A percentile compares a stretch with the other conserved stretches of the same genome.
Evolutionary conservation across 2,113 vertebrate species (phyloP).

Genomic region (Ochotona curzoniae): DNA sequence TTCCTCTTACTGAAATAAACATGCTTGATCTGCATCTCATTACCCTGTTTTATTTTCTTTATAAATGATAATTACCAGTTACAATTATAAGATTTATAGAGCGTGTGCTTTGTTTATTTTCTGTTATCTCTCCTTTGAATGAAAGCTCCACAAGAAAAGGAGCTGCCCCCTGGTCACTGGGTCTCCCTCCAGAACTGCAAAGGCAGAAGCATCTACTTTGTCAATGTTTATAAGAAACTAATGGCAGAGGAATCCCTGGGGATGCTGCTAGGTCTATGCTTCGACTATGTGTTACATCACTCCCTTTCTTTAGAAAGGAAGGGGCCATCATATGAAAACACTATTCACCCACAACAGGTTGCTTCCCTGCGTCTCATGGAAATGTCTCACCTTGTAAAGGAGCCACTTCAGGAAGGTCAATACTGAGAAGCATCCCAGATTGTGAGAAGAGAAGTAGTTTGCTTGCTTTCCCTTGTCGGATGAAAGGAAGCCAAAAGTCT

Average conservation of each 20-base stretch:
- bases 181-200: background rate
- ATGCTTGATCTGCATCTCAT: background rate
- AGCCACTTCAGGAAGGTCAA: background rate
- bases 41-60: background rate
- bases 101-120: slow-evolving; percentile 9
- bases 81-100: background rate
- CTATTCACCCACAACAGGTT: background rate
- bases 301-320: background rate
- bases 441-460: slow-evolving; percentile 10
- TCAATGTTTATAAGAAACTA: background rate
- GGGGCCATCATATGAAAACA: background rate
- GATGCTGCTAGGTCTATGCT: background rate
- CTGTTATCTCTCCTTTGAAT: background rate
- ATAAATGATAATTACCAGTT: background rate
- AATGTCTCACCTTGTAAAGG: background rate
- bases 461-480: slow-evolving; percentile 47
- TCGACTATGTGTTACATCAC: accelerated
- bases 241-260: background rate
- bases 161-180: background rate
- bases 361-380: slow-evolving; percentile 9
- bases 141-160: background rate
- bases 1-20: background rate
- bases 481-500: slow-evolving; percentile 57
- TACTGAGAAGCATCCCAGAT: background rate
- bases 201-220: background rate